Base-by-base conservation (phyloP, 1,140 invertebrate species). In the Heliconius hermathena region DNA sequence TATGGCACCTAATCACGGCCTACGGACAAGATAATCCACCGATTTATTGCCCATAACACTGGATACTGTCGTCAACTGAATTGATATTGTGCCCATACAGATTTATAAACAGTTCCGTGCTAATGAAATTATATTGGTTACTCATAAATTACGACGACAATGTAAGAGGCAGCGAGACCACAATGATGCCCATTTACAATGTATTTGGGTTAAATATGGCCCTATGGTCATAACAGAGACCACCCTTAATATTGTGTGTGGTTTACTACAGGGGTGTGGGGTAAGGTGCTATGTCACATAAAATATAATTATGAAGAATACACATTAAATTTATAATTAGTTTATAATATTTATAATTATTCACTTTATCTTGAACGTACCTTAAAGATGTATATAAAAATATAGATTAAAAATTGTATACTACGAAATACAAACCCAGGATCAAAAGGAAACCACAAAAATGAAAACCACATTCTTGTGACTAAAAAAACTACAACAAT, bases 61-160 rank as follows among this genome's bases (percentile, higher is more conserved):
- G 81, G 87, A 84, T 77, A 88, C 81, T 92, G 91, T 93, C 90
- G 87, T 91, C 90, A 89, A 84, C 83, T 80, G 81, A 88, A 90
- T 90, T 82, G 86, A 87, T 90, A 87, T 87, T 88, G 84, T 76
- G 78, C 80, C 83, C 82, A 84, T 86, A 88, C 85, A 88, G 84
- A 92, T 91, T 93, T 92, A 92, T 93, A 92, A 91, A 92, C 85
- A 87, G 87, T 90, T 80, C 36, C 73, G 82, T 86, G 86, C 88
- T 91, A 93, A 94, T 94, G 88, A 94, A 94, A 93, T 94, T 89
- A 89, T 90, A 92, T 93, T 90, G 92, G 89, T 79, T 86, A 84
- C 84, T 84, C 74, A 90, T 93, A 93, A 93, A 93, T 93, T 89
- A 87, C 73, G 74, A 77, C 57, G 81, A 88, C 88, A 90, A 89